phyloP scores from a whole-genome alignment of 2,113 vertebrate genomes.

The Danionella cerebrum region DNA sequence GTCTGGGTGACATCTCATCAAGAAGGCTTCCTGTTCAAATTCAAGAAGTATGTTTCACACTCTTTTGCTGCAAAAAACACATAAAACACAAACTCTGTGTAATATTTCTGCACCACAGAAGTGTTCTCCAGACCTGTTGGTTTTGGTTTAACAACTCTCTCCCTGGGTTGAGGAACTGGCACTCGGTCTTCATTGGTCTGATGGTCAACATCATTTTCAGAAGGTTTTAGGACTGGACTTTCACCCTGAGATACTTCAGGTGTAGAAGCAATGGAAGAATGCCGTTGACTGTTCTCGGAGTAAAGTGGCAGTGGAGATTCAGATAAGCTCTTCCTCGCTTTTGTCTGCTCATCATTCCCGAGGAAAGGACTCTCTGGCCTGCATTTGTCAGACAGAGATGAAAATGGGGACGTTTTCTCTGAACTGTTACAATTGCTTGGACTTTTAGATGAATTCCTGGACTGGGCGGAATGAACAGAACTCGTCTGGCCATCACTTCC shows the following conservation, averaged over 20 bases:
- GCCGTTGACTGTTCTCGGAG: constrained; percentile 42
- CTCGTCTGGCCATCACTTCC: background rate
- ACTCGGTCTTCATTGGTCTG: constrained; percentile 31
- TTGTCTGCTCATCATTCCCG: constrained; percentile 2
- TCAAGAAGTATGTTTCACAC: background rate
- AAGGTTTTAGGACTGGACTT: constrained; percentile 24
- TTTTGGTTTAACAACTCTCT: constrained; percentile 39
- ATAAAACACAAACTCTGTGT: too few species aligned
- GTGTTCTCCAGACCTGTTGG: constrained; percentile 66
- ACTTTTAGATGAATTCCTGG: constrained; percentile 23
- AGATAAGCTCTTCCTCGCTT: constrained; percentile 23
- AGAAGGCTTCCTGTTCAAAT: constrained; percentile 36
- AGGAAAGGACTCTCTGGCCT: background rate
- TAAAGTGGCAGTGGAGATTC: constrained; percentile 39
- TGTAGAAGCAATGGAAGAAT: constrained; percentile 35
- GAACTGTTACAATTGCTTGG: background rate
- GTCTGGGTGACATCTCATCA: constrained; percentile 56
- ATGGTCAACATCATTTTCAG: constrained; percentile 31
- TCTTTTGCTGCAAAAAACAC: too few species aligned
- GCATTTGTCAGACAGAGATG: background rate
- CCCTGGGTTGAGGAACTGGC: constrained; percentile 48
- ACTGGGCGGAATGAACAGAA: constrained; percentile 17
- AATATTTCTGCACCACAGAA: too few species aligned
- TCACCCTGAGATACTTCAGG: constrained; percentile 33
- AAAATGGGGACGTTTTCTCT: constrained; percentile 17